Conservation (phyloP, 2,113 vertebrate species). For the Bos indicus region DNA sequence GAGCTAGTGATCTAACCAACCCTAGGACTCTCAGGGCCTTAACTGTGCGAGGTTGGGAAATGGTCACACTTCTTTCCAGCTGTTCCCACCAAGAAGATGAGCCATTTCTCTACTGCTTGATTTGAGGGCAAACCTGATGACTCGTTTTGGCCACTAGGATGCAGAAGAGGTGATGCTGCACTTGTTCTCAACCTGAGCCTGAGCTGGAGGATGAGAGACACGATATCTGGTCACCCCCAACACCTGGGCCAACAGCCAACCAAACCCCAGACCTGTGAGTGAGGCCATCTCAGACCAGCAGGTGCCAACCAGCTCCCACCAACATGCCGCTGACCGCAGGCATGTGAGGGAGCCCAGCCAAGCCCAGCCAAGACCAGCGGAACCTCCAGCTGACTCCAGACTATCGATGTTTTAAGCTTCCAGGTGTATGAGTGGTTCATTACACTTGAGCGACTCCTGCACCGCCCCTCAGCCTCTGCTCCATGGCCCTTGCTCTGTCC, state of each 20-base stretch:
- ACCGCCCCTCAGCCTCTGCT: neutral
- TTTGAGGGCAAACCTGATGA: neutral
- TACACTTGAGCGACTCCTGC: accelerated
- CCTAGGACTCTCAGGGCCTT: neutral
- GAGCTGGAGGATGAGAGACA: neutral
- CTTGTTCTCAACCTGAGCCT: neutral
- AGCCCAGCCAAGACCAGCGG: neutral
- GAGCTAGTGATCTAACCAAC: neutral
- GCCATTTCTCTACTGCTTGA: neutral
- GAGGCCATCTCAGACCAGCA: neutral
- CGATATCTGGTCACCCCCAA: neutral
- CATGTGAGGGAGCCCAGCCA: neutral
- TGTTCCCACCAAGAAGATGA: neutral
- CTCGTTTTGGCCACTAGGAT: neutral
- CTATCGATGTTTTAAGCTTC: neutral
- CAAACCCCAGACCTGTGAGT: neutral
- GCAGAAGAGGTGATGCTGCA: neutral
- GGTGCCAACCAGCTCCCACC: neutral
- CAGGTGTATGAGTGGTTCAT: neutral
- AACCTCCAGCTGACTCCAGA: neutral
- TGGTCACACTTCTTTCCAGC: neutral
- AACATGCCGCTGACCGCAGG: neutral
- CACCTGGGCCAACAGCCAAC: neutral
- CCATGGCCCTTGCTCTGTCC: neutral
- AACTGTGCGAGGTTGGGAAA: neutral